Conservation (phyloP, 2,888 invertebrate species). For the Stenolophus ochropezus region DNA sequence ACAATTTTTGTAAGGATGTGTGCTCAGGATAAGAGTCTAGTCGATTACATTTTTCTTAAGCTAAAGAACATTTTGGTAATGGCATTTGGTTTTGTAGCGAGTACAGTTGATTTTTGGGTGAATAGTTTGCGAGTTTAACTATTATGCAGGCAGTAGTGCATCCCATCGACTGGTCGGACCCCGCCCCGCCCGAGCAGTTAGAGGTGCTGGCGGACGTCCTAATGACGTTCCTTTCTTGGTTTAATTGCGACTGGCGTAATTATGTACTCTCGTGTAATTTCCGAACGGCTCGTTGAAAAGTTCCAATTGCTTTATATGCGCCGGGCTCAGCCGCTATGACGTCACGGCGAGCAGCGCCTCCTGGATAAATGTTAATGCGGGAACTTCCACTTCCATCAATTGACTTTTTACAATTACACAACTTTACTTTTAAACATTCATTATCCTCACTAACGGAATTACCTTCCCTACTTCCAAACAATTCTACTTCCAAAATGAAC, state of each 20-base stretch:
- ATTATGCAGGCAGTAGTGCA: too few relatives aligned
- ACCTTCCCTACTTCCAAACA: neutral
- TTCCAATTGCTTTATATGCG: constrained; percentile 71
- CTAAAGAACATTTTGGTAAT: too few relatives aligned
- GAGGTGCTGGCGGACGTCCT: constrained; percentile 38
- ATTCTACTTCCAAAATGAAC: too few relatives aligned
- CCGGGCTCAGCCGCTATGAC: constrained; percentile 56
- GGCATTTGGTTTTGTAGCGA: too few relatives aligned
- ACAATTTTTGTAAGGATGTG: too few relatives aligned
- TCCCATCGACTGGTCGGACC: neutral
- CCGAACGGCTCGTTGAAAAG: constrained; percentile 69
- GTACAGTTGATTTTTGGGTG: too few relatives aligned
- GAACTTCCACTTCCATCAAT: neutral
- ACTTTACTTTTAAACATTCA: neutral
- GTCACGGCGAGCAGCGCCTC: constrained; percentile 1
- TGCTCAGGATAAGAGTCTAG: too few relatives aligned
- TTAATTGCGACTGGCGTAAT: constrained; percentile 69
- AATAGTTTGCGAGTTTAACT: too few relatives aligned
- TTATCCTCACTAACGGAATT: neutral
- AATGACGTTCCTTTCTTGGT: constrained; percentile 61
- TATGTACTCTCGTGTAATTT: constrained; percentile 71
- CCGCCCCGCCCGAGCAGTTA: neutral
- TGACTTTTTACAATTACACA: neutral
- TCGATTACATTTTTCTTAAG: too few relatives aligned
- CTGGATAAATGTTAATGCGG: constrained; percentile 1